Percentiles rank a stretch among this genome's conserved stretches.
These are phyloP conservation scores for Sitobion miscanthi DNA, from an alignment of 1,140 invertebrate species.

Conservation along the genomic window DNA sequence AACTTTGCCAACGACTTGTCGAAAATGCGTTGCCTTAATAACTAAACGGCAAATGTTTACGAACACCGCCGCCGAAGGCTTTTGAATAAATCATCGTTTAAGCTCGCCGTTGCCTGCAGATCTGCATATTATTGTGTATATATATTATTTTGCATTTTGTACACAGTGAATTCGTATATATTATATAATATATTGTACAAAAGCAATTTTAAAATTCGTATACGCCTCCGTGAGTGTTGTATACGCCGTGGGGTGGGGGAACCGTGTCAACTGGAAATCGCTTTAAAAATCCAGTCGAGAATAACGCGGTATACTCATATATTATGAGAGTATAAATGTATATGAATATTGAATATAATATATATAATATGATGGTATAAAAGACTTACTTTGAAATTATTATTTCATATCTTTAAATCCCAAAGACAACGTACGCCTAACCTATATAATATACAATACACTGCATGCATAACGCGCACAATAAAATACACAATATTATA, in stretches of 20 bases:
- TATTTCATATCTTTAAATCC: background rate
- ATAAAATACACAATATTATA: background rate
- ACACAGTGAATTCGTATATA: background rate
- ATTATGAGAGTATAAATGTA: background rate
- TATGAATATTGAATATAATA: background rate
- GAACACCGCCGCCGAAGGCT: conserved; percentile 22
- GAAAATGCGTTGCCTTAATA: conserved; percentile 26
- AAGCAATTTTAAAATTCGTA: conserved; percentile 13
- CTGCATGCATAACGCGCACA: background rate
- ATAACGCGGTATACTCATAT: background rate
- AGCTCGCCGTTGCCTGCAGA: conserved; percentile 8
- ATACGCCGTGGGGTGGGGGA: background rate
- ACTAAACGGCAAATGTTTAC: conserved; percentile 41
- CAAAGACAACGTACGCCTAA: background rate
- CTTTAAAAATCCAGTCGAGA: background rate
- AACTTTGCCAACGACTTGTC: conserved; percentile 42
- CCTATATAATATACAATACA: background rate
- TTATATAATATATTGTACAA: background rate
- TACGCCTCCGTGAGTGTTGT: background rate
- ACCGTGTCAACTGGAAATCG: background rate
- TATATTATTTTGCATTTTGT: background rate
- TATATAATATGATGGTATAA: background rate
- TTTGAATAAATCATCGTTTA: conserved; percentile 47
- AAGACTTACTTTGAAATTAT: background rate
- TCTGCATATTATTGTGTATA: background rate